Evolutionary conservation across 2,113 vertebrate species (phyloP).

Genomic region (Pedionomus torquatus): DNA sequence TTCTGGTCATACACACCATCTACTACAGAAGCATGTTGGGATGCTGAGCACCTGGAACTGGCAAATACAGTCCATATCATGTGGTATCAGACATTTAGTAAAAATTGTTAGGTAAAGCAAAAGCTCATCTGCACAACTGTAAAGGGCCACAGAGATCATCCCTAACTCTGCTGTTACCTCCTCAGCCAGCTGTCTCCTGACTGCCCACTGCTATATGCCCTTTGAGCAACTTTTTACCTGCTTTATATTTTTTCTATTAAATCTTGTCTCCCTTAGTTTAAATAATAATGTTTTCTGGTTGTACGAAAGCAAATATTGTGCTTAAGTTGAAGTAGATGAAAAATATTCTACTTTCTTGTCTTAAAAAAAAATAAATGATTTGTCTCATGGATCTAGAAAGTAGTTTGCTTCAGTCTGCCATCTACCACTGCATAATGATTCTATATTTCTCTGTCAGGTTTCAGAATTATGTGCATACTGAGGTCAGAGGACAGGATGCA

Average conservation of each 20-base stretch:
- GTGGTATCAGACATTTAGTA: background rate
- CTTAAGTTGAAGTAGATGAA: background rate
- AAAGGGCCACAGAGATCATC: background rate
- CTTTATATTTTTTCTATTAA: background rate
- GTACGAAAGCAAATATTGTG: background rate
- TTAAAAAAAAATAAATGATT: background rate
- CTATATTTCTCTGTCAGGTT: background rate
- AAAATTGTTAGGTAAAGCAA: background rate
- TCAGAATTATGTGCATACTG: background rate
- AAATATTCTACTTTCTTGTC: background rate
- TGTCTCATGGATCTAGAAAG: background rate
- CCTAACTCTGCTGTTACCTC: background rate
- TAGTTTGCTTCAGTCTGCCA: background rate
- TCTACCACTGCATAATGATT: background rate
- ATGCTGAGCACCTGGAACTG: background rate
- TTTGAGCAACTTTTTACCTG: background rate
- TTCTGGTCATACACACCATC: background rate
- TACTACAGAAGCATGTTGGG: background rate
- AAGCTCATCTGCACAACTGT: background rate
- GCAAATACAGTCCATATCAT: background rate
- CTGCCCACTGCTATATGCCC: background rate
- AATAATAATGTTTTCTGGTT: background rate
- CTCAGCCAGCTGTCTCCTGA: background rate
- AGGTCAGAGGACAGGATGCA: background rate
- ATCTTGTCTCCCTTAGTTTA: background rate